Base-by-base conservation (phyloP, 2,888 invertebrate species). In the Drosophila picticornis region DNA sequence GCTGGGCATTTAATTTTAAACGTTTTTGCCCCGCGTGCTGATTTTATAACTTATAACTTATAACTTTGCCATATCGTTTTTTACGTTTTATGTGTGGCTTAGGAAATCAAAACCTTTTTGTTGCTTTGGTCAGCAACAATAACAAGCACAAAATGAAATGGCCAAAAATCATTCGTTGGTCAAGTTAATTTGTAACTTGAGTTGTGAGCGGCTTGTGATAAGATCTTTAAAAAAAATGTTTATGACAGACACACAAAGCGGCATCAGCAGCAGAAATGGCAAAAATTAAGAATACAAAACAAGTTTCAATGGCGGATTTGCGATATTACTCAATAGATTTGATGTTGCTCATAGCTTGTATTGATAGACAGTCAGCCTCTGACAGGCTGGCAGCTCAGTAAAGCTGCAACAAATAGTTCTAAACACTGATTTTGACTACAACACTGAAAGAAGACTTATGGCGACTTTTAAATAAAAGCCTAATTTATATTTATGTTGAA, bases 21-120 rank as follows among this genome's bases (percentile, higher is more conserved):
- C 86, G 77, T 65, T 88, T 90, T 72, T 67, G 89, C 86, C 86
- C 83, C 86, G 90, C 90, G 89, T 86, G 81, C 84, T 86, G 84
- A 87, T 80, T 85, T 83, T 78, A 78, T 77, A 72, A 75, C 80
- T 63, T 78, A 78, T 77, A 72, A 75, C 80, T 63, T 71, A 46
- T 67, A 46, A 22, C 46, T 67, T 78, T 63, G 84, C 72, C 62
- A 68, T 64, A 65, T 74, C 53, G 69, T 66, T 72, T 79, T 74
- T 69, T 31, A 60, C 31, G 31, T 80, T 69, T 80, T 71, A 55
- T 80, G 55, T 64, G 57, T 62, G 72, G 38, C 72, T 79, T 89
- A 84, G 89, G 90, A 84, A 90, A 84, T 88, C 74, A 72, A 71
- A 89, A 72, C 78, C 79, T 77, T 72, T 80, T 64, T 58, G 55